phyloP scores from a whole-genome alignment of 2,797 vertebrate species.

The Tinamus major region DNA sequence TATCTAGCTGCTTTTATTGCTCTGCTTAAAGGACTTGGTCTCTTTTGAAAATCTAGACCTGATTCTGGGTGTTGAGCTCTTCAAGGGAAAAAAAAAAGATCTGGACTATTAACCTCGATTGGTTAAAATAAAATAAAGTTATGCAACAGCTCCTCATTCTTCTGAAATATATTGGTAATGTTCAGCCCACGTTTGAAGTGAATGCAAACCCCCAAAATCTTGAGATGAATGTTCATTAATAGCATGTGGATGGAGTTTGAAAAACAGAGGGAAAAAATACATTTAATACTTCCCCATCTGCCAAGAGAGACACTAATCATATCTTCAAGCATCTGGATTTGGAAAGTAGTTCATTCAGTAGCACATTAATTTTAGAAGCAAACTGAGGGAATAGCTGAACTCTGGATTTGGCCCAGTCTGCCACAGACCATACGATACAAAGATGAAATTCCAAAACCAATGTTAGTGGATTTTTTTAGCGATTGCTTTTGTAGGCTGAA shows the following conservation, averaged over 20 bases:
- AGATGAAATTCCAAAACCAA: slow-evolving; percentile 53
- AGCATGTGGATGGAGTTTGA: slow-evolving; percentile 60
- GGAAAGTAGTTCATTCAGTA: slow-evolving; percentile 21
- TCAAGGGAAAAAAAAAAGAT: background rate
- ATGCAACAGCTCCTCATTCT: background rate
- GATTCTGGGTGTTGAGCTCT: background rate
- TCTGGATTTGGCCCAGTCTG: slow-evolving; percentile 1
- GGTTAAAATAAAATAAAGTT: slow-evolving; percentile 27
- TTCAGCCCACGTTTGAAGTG: slow-evolving; percentile 35
- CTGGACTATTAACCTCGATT: background rate
- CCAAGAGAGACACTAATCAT: slow-evolving; percentile 27
- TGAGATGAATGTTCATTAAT: slow-evolving; percentile 50
- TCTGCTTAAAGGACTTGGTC: background rate
- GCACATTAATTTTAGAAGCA: slow-evolving; percentile 49
- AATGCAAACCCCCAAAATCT: slow-evolving; percentile 22
- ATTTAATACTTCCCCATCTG: slow-evolving; percentile 52
- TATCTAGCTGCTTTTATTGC: background rate
- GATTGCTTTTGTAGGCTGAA: slow-evolving; percentile 26
- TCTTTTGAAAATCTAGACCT: background rate
- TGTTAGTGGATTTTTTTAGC: slow-evolving; percentile 20
- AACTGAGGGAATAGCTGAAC: slow-evolving; percentile 26
- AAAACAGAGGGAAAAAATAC: background rate
- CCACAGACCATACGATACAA: background rate
- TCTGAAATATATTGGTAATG: slow-evolving; percentile 60
- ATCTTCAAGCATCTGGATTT: slow-evolving; percentile 53